Evolutionary conservation across 2,113 vertebrate species (phyloP).

Genomic region (Passer montanus): DNA sequence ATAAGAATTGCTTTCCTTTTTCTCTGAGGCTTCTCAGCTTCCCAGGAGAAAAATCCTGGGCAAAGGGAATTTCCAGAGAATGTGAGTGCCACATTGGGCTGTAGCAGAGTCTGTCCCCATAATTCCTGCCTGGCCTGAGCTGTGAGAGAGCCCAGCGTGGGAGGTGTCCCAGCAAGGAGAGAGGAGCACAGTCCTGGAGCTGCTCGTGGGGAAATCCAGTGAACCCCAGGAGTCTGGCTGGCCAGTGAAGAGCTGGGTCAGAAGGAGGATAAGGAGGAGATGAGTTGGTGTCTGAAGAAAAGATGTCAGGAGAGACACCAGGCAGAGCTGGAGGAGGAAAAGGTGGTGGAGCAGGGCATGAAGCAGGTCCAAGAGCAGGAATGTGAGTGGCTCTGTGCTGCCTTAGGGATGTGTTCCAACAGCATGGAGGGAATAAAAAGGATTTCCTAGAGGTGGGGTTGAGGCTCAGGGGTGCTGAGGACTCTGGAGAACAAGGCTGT

Average conservation of each 20-base stretch:
- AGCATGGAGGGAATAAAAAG: not conserved
- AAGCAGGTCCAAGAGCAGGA: not conserved
- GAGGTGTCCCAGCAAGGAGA: not conserved
- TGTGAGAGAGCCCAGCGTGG: not conserved
- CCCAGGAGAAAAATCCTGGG: no score
- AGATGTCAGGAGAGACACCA: not conserved
- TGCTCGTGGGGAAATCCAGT: not conserved
- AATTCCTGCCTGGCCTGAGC: rapidly evolving
- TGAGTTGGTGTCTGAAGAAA: not conserved
- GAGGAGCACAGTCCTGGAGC: not conserved
- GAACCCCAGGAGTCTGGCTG: not conserved
- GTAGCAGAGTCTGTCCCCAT: not conserved
- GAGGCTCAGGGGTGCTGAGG: not conserved
- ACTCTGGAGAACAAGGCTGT: not conserved
- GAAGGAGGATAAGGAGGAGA: not conserved
- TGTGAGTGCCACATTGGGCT: not conserved
- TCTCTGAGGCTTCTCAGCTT: no score
- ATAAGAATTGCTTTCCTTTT: no score
- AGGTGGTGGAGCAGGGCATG: not conserved
- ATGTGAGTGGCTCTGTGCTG: not conserved
- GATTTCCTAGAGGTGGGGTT: not conserved
- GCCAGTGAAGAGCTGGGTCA: not conserved
- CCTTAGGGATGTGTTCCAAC: not conserved
- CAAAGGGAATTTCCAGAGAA: no score
- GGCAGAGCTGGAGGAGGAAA: not conserved